Conservation (phyloP, 1,140 invertebrate genomes). For the Ips nitidus region DNA sequence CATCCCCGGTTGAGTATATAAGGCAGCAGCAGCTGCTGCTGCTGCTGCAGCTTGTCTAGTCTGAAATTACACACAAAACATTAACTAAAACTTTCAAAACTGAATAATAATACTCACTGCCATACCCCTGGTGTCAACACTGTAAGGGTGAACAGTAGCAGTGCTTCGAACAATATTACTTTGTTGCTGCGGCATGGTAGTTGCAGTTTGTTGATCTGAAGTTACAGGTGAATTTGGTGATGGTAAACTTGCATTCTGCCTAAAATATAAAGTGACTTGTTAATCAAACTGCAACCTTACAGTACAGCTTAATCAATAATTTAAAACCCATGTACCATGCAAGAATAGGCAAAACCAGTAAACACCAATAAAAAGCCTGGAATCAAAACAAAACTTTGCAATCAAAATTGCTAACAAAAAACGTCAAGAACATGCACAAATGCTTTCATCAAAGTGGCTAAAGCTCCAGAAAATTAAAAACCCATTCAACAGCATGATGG, state of each 20-base stretch:
- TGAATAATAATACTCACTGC: slow-evolving; percentile 32
- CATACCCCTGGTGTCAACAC: slow-evolving; percentile 45
- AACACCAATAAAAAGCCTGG: background rate
- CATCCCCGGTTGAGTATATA: slow-evolving; percentile 32
- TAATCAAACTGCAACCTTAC: background rate
- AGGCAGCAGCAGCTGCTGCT: slow-evolving; percentile 24
- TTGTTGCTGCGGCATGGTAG: slow-evolving; percentile 49
- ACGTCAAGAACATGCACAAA: too few relatives aligned
- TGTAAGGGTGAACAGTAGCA: slow-evolving; percentile 48
- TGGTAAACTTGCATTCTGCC: slow-evolving; percentile 46
- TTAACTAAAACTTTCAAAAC: background rate
- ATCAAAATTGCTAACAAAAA: too few relatives aligned
- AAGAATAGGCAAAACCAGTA: background rate
- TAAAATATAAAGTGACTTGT: slow-evolving; percentile 32
- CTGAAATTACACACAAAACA: slow-evolving; percentile 22
- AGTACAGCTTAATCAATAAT: background rate
- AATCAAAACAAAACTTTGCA: too few relatives aligned
- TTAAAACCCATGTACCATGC: background rate
- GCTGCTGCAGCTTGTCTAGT: slow-evolving; percentile 40
- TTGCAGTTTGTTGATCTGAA: slow-evolving; percentile 39
- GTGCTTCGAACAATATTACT: slow-evolving; percentile 45
- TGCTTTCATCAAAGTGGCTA: too few relatives aligned
- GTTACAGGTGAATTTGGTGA: slow-evolving; percentile 40
- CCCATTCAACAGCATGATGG: background rate
- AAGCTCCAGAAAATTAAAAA: too few relatives aligned